phyloP scores from a whole-genome alignment of 2,888 invertebrate genomes.

The Lasioglossum malachurum region DNA sequence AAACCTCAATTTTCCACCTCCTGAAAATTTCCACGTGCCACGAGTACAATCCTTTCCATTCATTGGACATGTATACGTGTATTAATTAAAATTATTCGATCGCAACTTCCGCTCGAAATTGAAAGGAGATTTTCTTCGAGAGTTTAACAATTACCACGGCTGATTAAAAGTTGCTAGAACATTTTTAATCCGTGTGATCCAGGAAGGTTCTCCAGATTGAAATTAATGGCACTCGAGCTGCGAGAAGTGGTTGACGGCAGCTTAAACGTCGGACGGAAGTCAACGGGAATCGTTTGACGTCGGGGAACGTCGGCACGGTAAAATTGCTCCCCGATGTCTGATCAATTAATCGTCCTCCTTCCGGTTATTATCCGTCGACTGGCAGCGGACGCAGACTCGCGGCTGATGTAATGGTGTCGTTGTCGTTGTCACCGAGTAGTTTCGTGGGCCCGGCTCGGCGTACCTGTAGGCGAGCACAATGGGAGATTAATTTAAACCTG shows the following conservation, averaged over 20 bases:
- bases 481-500: constrained; percentile 72
- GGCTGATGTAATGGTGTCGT: constrained; percentile 51
- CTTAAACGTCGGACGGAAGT: not conserved
- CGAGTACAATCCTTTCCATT: not conserved
- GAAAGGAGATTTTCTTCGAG: not conserved
- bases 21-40: not conserved
- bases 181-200: not conserved
- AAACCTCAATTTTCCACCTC: not conserved
- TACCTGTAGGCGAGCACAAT: constrained; percentile 57
- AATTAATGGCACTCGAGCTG: not conserved
- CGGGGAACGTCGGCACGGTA: not conserved
- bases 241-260: not conserved
- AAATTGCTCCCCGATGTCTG: constrained; percentile 40
- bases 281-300: not conserved
- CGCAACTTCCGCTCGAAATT: not conserved
- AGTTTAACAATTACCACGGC: not conserved
- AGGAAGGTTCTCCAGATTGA: not conserved
- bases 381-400: not conserved
- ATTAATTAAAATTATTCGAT: not conserved
- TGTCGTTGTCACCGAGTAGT: constrained; percentile 44
- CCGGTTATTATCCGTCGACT: constrained; percentile 51
- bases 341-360: constrained; percentile 65
- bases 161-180: not conserved
- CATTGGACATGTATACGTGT: not conserved
- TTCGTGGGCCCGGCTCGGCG: constrained; percentile 39